Base-by-base conservation (phyloP, 2,113 vertebrate species). In the Spermophilus dauricus region DNA sequence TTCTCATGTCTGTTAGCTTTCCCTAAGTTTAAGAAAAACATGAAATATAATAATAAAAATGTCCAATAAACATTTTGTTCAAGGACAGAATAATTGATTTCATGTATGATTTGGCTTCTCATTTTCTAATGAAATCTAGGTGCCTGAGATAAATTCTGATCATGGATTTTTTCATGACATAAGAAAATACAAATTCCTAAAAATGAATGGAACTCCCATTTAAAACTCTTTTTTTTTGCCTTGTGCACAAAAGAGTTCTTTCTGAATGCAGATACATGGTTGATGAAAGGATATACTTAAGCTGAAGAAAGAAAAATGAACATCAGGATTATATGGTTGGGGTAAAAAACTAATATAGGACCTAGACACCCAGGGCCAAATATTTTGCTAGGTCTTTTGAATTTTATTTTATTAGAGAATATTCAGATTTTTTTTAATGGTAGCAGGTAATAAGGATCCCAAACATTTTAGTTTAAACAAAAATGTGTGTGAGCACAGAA, bases 111-210 rank as follows among this genome's bases (percentile, higher is more conserved):
- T 73, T 53, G 48, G n/a, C 56, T 80, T 75, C 30, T 92, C 28
- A 14, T 70, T 65, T 73, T 13, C 37, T 70, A 91, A 48, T 77
- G 69, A 86, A 89, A 78, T 92, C 34, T 73, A 17, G 30, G 30
- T 85, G 26, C 37, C 37, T 86, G 48, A 51, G 17, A 6, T 89
- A 67, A 89, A 82, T 67, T 95, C 58, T 67, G 45, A 94, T 5
- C 12, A 67, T 13, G 20, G 80, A 73, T 7, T 37, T 72, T 11
- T 82, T 94, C 20, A 77, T 18, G 11, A 77, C 82, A 39, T 95
- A 72, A 93, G 30, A 93, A 94, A 67, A 92, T 73, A 45, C 12
- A 95, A 34, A 87, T 88, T 96, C 18, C 34, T 95, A 16, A 14
- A 63, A 28, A 94, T 42, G 75, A 28, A 18, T 42, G 14, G 28